Conservation (phyloP, 2,888 invertebrate genomes). For the Malthinus seriepunctatus region DNA sequence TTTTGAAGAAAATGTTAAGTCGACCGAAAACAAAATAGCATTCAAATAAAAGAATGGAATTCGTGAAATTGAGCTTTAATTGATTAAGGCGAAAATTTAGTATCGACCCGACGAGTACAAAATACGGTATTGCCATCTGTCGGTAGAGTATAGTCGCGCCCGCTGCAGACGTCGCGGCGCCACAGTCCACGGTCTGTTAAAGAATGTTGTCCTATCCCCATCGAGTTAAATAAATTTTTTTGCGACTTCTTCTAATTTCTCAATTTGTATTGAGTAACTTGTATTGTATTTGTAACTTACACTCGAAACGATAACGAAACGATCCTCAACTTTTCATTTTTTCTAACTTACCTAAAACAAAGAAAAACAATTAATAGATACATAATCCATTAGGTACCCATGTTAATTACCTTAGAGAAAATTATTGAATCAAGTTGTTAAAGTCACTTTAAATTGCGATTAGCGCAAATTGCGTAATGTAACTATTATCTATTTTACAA, state of each 20-base stretch:
- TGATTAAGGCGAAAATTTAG: conserved; percentile 42
- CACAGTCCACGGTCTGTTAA: conserved; percentile 9
- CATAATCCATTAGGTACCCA: too few species aligned
- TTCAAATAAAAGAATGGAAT: conserved; percentile 11
- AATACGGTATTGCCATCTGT: conserved; percentile 38
- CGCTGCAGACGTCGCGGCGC: conserved; percentile 28
- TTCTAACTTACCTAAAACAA: neutral
- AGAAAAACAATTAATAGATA: neutral
- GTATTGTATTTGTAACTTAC: too few species aligned
- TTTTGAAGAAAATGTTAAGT: neutral
- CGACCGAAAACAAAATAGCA: conserved; percentile 3
- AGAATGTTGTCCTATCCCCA: neutral
- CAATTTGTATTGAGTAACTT: too few species aligned
- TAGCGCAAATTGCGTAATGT: too few species aligned
- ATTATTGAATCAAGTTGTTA: too few species aligned
- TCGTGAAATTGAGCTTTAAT: conserved; percentile 35
- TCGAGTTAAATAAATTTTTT: neutral
- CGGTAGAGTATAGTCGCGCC: conserved; percentile 22
- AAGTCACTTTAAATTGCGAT: too few species aligned
- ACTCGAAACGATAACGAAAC: too few species aligned
- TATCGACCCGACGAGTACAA: conserved; percentile 41
- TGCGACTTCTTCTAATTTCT: too few species aligned
- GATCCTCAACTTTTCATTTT: neutral
- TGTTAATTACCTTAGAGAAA: too few species aligned
- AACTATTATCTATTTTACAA: too few species aligned